These are phyloP conservation scores for Portevinia maculata DNA, from an alignment of 2,888 invertebrate species.

Conservation along the genomic window DNA sequence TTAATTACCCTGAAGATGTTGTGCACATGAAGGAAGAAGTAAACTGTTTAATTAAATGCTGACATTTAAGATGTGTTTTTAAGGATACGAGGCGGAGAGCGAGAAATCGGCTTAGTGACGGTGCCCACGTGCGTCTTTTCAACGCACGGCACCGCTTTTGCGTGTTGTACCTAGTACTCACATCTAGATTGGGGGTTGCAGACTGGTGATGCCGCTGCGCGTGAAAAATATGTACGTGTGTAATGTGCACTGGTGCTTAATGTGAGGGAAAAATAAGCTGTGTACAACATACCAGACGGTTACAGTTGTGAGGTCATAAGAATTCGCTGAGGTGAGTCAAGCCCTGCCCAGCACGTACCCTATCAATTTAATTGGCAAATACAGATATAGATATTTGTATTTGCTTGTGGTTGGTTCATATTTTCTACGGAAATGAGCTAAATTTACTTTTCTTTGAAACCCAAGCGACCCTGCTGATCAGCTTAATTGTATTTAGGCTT, in stretches of 20 bases:
- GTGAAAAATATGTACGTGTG: too few species aligned
- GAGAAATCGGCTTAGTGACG: neutral
- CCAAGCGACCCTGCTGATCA: too few species aligned
- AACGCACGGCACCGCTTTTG: too few species aligned
- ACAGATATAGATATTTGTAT: neutral
- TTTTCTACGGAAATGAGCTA: neutral
- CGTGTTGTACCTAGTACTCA: too few species aligned
- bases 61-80: neutral
- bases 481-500: too few species aligned
- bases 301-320: neutral
- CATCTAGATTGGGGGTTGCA: too few species aligned
- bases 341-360: neutral
- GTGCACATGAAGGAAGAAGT: neutral
- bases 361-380: neutral
- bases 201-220: too few species aligned
- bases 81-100: neutral
- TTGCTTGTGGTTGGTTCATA: neutral
- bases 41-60: slow-evolving; percentile 37
- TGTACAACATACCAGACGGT: too few species aligned
- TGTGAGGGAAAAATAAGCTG: too few species aligned
- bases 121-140: too few species aligned
- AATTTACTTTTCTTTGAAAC: too few species aligned
- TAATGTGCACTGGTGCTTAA: too few species aligned
- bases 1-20: slow-evolving; percentile 38
- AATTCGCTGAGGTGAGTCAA: neutral